A percentile compares a stretch with the other conserved stretches of the same genome.
Conservation (phyloP, 2,888 invertebrate genomes). For the Gastracanthus pulcherrimus region DNA sequence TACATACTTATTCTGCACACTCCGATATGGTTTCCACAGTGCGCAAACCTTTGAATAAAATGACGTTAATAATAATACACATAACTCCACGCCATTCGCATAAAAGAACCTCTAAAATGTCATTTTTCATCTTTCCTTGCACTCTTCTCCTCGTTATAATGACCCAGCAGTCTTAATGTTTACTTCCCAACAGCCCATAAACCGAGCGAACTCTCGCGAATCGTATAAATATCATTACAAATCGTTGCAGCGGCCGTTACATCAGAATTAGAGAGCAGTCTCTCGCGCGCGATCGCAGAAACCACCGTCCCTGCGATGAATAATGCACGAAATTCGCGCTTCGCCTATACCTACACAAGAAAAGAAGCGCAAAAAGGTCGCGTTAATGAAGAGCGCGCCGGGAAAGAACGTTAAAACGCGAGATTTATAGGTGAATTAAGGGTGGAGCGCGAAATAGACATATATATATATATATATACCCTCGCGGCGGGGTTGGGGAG, state of each 20-base stretch:
- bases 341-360: not conserved
- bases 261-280: slow-evolving; percentile 12
- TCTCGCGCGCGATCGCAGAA: too few relatives aligned
- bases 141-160: not conserved
- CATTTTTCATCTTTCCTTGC: not conserved
- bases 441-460: too few relatives aligned
- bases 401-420: slow-evolving; percentile 26
- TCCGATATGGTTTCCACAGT: too few relatives aligned
- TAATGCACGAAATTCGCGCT: slow-evolving; percentile 20
- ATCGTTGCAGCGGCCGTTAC: slow-evolving; percentile 34
- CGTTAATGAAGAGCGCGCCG: slow-evolving; percentile 36
- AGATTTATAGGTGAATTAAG: slow-evolving; percentile 51
- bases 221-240: slow-evolving; percentile 52
- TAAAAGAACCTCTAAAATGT: not conserved
- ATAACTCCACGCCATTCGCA: too few relatives aligned
- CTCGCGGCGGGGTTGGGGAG: not conserved
- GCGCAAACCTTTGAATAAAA: too few relatives aligned
- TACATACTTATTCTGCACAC: too few relatives aligned
- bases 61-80: too few relatives aligned
- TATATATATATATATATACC: too few relatives aligned
- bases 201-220: not conserved
- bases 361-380: not conserved
- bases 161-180: slow-evolving; percentile 10
- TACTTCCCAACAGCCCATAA: not conserved
- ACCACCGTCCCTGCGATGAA: slow-evolving; percentile 33